A percentile compares a stretch with the other conserved stretches of the same genome.
phyloP scores from a whole-genome alignment of 1,140 invertebrate genomes.

The Adelges cooleyi region DNA sequence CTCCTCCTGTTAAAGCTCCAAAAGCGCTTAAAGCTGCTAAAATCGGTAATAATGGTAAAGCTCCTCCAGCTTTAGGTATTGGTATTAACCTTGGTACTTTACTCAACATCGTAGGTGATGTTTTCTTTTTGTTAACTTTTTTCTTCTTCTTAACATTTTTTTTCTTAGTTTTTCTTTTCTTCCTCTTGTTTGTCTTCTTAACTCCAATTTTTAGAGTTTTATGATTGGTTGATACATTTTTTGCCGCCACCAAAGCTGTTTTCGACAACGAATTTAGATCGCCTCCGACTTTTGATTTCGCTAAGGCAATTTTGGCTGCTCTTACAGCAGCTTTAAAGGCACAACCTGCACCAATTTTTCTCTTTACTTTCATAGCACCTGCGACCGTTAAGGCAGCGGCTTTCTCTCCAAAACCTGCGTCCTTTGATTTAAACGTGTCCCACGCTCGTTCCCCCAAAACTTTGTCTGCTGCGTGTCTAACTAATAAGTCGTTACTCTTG shows the following conservation, averaged over 20 bases:
- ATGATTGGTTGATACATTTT: neutral
- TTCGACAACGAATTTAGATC: neutral
- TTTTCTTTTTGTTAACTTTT: neutral
- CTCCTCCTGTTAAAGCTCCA: neutral
- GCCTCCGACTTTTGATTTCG: neutral
- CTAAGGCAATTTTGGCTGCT: neutral
- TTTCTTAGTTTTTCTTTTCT: too few relatives aligned
- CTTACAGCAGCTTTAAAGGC: neutral
- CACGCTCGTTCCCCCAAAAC: slow-evolving; percentile 37
- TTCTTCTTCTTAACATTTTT: neutral
- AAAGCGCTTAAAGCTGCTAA: neutral
- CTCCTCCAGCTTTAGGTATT: neutral
- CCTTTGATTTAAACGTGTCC: slow-evolving; percentile 37
- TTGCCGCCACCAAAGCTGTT: neutral
- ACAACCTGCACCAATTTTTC: slow-evolving; percentile 35
- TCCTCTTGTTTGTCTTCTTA: too few relatives aligned
- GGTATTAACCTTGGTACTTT: neutral
- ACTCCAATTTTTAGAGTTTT: too few relatives aligned
- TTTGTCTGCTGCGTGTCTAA: slow-evolving; percentile 38
- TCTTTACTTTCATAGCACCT: slow-evolving; percentile 36
- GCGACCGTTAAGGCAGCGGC: slow-evolving; percentile 34
- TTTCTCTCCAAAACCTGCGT: slow-evolving; percentile 37
- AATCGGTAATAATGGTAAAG: neutral
- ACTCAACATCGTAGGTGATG: neutral
- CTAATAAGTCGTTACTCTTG: slow-evolving; percentile 35